Evolutionary conservation across 2,797 vertebrate genomes (phyloP).

Genomic region (Thaleichthys pacificus): DNA sequence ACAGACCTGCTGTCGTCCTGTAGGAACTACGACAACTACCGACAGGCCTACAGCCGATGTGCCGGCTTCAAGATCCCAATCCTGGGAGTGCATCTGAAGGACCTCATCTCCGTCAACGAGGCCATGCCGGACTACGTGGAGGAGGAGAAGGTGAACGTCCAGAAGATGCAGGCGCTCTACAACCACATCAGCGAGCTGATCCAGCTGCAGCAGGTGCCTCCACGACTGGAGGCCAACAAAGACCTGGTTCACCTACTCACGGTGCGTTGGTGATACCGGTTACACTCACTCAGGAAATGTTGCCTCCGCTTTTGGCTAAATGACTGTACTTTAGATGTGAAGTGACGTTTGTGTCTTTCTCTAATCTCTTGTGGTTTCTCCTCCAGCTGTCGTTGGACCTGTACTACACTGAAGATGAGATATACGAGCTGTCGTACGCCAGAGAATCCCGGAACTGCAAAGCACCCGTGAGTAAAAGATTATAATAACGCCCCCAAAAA

Average conservation of each 20-base stretch:
- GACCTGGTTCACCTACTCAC: conserved; percentile 94
- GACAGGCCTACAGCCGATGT: conserved; percentile 85
- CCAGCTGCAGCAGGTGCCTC: conserved; percentile 88
- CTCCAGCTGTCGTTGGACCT: conserved; percentile 90
- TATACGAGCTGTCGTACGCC: conserved; percentile 94
- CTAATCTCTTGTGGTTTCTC: conserved; percentile 29
- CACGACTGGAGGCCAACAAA: conserved; percentile 90
- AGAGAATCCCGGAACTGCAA: conserved; percentile 90
- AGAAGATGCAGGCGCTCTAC: conserved; percentile 90
- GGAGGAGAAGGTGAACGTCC: conserved; percentile 89
- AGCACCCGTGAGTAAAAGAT: conserved; percentile 80
- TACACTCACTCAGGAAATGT: no score
- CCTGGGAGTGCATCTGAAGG: conserved; percentile 93
- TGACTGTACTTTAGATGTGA: no score
- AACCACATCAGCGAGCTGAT: conserved; percentile 91
- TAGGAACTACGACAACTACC: conserved; percentile 93
- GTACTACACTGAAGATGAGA: conserved; percentile 95
- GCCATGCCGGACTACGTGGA: conserved; percentile 92
- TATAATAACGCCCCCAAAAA: not conserved
- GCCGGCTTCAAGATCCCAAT: conserved; percentile 93
- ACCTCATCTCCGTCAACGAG: conserved; percentile 91
- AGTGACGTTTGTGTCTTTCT: conserved; percentile 11
- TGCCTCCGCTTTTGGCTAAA: no score
- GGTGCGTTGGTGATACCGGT: conserved; percentile 64
- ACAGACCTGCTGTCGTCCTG: conserved; percentile 93